Percentiles rank a stretch among this genome's conserved stretches.
Evolutionary conservation across 2,888 invertebrate species (phyloP).

Genomic region (Octonoba sinensis): DNA sequence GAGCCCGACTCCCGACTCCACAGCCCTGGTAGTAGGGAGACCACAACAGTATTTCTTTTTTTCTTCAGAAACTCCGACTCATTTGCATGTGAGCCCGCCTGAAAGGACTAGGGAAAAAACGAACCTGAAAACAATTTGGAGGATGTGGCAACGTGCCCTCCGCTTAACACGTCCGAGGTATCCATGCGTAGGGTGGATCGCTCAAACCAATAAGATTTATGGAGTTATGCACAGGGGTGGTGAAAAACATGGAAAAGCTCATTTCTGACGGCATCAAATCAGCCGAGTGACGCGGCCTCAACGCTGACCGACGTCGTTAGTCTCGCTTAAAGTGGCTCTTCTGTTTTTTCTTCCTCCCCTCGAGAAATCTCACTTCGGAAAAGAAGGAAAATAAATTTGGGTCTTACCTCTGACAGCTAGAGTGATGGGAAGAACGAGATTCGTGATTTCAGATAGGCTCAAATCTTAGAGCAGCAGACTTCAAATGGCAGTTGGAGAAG

Average conservation of each 20-base stretch:
- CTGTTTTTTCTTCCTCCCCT: not conserved
- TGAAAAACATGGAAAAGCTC: slow-evolving; percentile 9
- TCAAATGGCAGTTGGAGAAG: no score
- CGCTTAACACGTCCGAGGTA: not conserved
- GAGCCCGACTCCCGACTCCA: no score
- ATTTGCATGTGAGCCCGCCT: not conserved
- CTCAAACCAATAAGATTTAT: slow-evolving; percentile 26
- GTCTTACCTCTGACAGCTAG: no score
- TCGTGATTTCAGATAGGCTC: no score
- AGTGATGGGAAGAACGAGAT: no score
- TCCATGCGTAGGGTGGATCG: slow-evolving; percentile 13
- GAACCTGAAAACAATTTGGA: not conserved
- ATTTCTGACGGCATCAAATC: slow-evolving; percentile 21
- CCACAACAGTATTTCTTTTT: no score
- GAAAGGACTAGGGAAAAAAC: no score
- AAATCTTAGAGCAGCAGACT: no score
- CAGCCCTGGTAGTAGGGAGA: no score
- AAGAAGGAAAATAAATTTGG: not conserved
- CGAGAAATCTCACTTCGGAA: not conserved
- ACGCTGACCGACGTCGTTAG: no score
- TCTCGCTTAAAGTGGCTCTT: no score
- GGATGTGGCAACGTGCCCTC: not conserved
- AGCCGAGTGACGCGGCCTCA: slow-evolving; percentile 6
- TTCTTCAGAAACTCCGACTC: no score
- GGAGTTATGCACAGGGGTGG: slow-evolving; percentile 18